These are phyloP conservation scores for Zaprionus lineosus DNA, from an alignment of 2,888 invertebrate species.

Conservation along the genomic window DNA sequence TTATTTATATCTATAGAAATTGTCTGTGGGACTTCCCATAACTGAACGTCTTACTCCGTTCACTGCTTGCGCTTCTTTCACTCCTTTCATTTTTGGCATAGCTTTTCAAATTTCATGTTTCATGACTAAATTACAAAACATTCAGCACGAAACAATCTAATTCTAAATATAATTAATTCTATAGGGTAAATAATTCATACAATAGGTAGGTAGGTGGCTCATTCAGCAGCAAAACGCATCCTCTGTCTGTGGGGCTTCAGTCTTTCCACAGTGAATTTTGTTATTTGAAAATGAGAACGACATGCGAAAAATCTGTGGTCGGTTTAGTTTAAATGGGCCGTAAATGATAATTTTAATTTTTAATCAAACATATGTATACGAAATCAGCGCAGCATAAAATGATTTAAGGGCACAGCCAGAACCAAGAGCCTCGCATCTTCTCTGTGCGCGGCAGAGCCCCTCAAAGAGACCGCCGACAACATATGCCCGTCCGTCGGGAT, in stretches of 20 bases:
- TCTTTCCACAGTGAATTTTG: conserved; percentile 46
- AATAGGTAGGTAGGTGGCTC: conserved; percentile 44
- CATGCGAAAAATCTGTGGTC: conserved; percentile 80
- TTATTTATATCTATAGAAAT: too few species aligned
- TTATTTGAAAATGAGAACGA: conserved; percentile 81
- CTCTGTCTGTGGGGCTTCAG: conserved; percentile 30
- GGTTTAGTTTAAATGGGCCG: conserved; percentile 80
- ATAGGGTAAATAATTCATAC: conserved; percentile 31
- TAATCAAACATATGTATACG: conserved; percentile 78
- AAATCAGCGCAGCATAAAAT: conserved; percentile 61
- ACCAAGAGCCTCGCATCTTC: conserved; percentile 30
- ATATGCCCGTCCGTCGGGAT: conserved; percentile 48
- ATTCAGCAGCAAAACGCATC: conserved; percentile 24
- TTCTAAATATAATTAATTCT: conserved; percentile 17
- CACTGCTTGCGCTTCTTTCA: too few species aligned
- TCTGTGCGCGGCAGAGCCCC: conserved; percentile 24
- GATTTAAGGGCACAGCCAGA: conserved; percentile 61
- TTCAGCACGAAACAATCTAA: too few species aligned
- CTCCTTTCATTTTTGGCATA: too few species aligned
- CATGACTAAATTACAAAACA: too few species aligned
- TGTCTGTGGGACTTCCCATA: too few species aligned
- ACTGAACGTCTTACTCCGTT: too few species aligned
- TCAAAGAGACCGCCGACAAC: conserved; percentile 70
- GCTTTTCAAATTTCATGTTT: too few species aligned
- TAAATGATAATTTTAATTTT: conserved; percentile 81